Evolutionary conservation across 2,888 invertebrate species (phyloP), one percentile per base, ranked within the genome.

Genomic region (Sepioteuthis lessoniana): DNA sequence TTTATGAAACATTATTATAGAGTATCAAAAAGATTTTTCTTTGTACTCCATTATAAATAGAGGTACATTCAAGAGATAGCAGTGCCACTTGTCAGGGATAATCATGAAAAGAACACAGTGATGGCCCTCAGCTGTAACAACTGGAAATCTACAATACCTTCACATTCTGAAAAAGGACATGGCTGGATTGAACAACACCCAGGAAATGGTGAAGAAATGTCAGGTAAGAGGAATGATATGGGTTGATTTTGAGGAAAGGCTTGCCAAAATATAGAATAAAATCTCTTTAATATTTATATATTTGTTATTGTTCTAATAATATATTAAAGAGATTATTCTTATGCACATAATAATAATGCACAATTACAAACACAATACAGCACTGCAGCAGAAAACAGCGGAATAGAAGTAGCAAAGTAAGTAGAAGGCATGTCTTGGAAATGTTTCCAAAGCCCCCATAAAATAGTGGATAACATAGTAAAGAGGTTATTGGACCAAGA

Each of bases 1-100:
- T 76, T 76, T 76, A 76, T 76, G 76, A 76, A 76, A 76, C 28
- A 76, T 76, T 76, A 76, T 76, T 76, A 76, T 76, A 76, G 76
- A 76, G 76, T 76, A 76, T 76, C 76, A 76, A 76, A 76, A 76
- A 76, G 76, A 76, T 76, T 76, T 76, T 76, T 76, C 76, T 76
- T 76, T 76, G 76, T 76, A 76, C 76, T 76, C 76, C 76, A 76
- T 76, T 76, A 76, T 76, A 76, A 76, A 76, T 76, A 76, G 76
- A 76, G 76, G 76, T 76, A 76, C 76, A 76, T 76, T 76, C 76
- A 76, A 76, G 76, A 76, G 76, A 76, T 76, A 76, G 76, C 76
- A 76, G 76, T 76, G 76, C 76, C 76, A 76, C 76, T 76, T 76
- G 76, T 76, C 76, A 76, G 76, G 76, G 76, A 76, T 76, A 76